Evolutionary conservation across 2,797 vertebrate species (phyloP), one percentile per base, ranked within the genome.

Genomic region (Phoxinus dragarum): DNA sequence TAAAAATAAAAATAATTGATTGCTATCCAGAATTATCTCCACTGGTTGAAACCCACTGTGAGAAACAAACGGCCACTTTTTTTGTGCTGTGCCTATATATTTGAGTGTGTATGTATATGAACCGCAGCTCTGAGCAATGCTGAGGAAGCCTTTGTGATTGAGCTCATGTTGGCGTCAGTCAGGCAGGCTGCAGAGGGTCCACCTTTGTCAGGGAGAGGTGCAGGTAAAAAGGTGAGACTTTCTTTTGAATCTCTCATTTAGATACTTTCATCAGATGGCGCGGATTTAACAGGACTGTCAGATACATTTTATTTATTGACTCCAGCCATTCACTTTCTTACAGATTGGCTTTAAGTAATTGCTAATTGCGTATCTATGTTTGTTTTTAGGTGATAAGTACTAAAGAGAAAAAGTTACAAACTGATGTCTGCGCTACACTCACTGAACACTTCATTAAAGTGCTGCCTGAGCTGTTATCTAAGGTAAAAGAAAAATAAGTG

Each of bases 181-280:
- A 96, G 95, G 89, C 97, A 98, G 93, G 96, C 97, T 67, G 95
- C 95, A 71, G 96, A 98, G 89, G 97, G 97, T 40, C 96, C 96
- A 38, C 94, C 90, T 61, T 94, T 96, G 84, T 93, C 94, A 16
- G 97, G 97, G 72, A 96, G 97, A 94, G 96, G 93, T 7, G 93
- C 95, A 80, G 92, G 93, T 36, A 97, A 95, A 92, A 98, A 96
- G 95, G 97, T 98, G 78, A 91, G 95, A 47, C 52, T 44, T 76
- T 3, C 6, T 67, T 12, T 40, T 66, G 21, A 21, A 36, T 83
- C 19, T 36, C 47, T 47, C 40, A 49, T 42, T 64, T 79, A 64
- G 0, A 66, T 66, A 7, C 2, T 61, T 67, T 47, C 42, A 76
- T 36, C 6, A 14, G 59, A 54, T 83, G 27, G 36, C 1, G n/a